These are phyloP conservation scores for Acyrthosiphon pisum DNA, from an alignment of 1,140 invertebrate species.

Conservation along the genomic window DNA sequence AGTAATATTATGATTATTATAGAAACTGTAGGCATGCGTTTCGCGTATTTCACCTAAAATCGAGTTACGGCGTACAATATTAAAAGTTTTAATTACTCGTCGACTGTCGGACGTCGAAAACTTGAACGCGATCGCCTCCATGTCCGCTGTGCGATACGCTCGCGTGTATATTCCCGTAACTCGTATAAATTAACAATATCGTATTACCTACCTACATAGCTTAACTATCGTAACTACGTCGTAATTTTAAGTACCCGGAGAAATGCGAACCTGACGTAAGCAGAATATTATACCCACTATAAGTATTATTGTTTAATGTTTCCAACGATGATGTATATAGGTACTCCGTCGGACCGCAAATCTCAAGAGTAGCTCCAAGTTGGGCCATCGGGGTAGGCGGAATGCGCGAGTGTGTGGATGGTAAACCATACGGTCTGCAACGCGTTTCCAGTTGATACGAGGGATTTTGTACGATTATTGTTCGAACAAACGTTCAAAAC, in stretches of 20 bases:
- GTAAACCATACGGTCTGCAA: not conserved
- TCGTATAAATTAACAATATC: conserved; percentile 12
- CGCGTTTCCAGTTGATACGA: not conserved
- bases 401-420: not conserved
- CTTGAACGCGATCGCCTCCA: not conserved
- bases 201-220: not conserved
- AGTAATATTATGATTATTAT: not conserved
- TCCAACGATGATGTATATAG: not conserved
- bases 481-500: too few relatives aligned
- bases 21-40: not conserved
- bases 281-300: not conserved
- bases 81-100: conserved; percentile 3
- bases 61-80: not conserved
- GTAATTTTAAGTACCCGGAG: not conserved
- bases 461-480: not conserved
- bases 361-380: not conserved
- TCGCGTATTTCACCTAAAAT: not conserved
- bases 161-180: not conserved
- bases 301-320: not conserved
- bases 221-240: not conserved
- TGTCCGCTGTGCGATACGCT: not conserved
- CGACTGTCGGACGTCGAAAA: conserved; percentile 15
- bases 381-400: too few relatives aligned
- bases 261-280: not conserved
- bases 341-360: too few relatives aligned